Conservation (phyloP, 2,888 invertebrate genomes). For the Calliphora vomitoria region DNA sequence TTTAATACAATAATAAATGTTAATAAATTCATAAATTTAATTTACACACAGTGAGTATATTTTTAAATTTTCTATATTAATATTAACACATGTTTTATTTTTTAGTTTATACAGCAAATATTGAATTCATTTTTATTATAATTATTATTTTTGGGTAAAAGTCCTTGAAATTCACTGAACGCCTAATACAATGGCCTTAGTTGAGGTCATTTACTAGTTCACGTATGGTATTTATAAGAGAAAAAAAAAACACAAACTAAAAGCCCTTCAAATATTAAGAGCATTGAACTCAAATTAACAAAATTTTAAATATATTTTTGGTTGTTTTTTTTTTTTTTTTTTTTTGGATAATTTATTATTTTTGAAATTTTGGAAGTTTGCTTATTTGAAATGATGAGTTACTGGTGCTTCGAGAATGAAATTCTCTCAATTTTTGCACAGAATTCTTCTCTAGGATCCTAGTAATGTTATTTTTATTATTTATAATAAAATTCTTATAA, state of each 20-base stretch:
- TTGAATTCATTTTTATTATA: not conserved
- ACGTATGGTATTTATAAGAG: not conserved
- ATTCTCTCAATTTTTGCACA: constrained; percentile 59
- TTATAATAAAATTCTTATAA: constrained; percentile 9
- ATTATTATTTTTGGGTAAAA: constrained; percentile 7
- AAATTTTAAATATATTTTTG: constrained; percentile 2
- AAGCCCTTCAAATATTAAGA: constrained; percentile 42
- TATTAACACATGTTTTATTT: constrained; percentile 20
- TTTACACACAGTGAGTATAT: not conserved
- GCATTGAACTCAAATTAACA: constrained; percentile 48
- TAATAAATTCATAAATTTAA: constrained; percentile 27
- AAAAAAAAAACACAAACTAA: constrained; percentile 10
- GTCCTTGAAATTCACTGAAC: constrained; percentile 67
- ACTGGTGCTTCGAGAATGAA: constrained; percentile 50
- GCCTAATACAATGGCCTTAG: constrained; percentile 69
- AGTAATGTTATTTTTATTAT: not conserved
- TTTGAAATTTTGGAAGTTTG: not conserved
- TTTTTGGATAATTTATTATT: not conserved
- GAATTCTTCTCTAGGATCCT: not conserved
- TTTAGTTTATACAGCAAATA: too few species aligned
- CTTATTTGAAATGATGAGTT: constrained; percentile 44
- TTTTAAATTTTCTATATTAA: constrained; percentile 7
- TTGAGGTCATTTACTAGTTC: constrained; percentile 63
- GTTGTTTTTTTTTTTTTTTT: not conserved
- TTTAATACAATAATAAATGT: not conserved